Conservation (phyloP, 2,888 invertebrate species). For the Parnassius glacialis region DNA sequence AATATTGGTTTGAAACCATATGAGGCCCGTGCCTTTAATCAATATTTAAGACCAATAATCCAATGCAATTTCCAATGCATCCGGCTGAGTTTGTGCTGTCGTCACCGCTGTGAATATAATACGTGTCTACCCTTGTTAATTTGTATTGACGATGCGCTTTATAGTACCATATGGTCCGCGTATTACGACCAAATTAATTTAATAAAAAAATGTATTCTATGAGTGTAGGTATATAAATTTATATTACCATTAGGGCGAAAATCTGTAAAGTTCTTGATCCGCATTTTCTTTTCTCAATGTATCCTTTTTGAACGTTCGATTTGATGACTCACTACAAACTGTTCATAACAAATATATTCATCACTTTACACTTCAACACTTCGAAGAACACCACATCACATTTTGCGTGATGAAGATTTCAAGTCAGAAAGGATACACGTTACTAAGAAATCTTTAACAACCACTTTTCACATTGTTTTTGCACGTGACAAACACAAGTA, state of each 20-base stretch:
- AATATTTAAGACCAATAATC: conserved; percentile 14
- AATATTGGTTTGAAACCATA: conserved; percentile 5
- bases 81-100: conserved; percentile 11
- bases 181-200: not conserved
- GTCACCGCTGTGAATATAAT: conserved; percentile 24
- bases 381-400: conserved; percentile 66
- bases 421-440: conserved; percentile 77
- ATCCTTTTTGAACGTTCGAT: conserved; percentile 76
- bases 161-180: not conserved
- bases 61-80: conserved; percentile 21
- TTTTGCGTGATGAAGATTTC: conserved; percentile 62
- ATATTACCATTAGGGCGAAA: conserved; percentile 78
- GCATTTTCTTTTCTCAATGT: conserved; percentile 79
- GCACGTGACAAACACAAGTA: conserved; percentile 79
- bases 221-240: not conserved
- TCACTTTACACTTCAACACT: conserved; percentile 70
- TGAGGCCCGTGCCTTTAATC: conserved; percentile 1
- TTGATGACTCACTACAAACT: conserved; percentile 54
- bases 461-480: conserved; percentile 82
- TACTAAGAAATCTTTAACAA: conserved; percentile 77
- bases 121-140: conserved; percentile 21
- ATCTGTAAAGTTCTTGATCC: conserved; percentile 73
- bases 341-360: conserved; percentile 58
- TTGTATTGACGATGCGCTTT: conserved; percentile 15
- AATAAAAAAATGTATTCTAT: not conserved